Base-by-base conservation (phyloP, 2,113 vertebrate genomes). In the Sceloporus tristichus region DNA sequence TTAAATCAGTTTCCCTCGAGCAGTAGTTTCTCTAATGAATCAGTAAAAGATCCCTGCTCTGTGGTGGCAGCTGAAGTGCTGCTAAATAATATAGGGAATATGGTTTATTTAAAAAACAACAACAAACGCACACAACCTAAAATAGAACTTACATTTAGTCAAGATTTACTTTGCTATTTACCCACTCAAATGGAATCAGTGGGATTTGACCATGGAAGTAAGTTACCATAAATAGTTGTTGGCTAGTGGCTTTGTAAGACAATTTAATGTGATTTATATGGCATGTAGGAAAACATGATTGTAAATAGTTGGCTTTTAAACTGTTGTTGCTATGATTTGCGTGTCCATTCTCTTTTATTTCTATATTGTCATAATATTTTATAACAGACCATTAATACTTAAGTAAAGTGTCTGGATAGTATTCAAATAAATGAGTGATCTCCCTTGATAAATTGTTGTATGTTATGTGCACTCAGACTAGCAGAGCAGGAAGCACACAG, bases 1-100 rank as follows among this genome's bases (percentile, higher is more conserved):
- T 95, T 94, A 95, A 96, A 96, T 92, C 91, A 92, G 93, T 93
- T 93, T 94, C 94, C 95, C 94, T 89, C 82, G 87, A 95, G 95
- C 94, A 85, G 54, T 93, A 92, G 94, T 93, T 91, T 88, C 91
- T 94, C 29, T 94, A 95, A 95, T 93, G 95, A 95, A 95, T 94
- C 94, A 83, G 25, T 94, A 88, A 95, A 95, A 95, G 92, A 93
- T 94, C 91, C 93, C 85, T 82, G 89, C 94, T 95, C 93, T 95
- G 94, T 92, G 86, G 95, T 91, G 85, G 93, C 94, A 92, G 92
- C 91, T 94, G 7, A 92, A 94, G 91, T 94, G 91, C 85, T 94
- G 90, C 87, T 93, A 78, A 92, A 94, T 94, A 90, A 86, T 84
- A 85, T 19, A 90, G 87, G 90, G 94, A 91, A 95, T 91, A 93